Base-by-base conservation (phyloP, 2,797 vertebrate species). In the Muscicapa comitata region DNA sequence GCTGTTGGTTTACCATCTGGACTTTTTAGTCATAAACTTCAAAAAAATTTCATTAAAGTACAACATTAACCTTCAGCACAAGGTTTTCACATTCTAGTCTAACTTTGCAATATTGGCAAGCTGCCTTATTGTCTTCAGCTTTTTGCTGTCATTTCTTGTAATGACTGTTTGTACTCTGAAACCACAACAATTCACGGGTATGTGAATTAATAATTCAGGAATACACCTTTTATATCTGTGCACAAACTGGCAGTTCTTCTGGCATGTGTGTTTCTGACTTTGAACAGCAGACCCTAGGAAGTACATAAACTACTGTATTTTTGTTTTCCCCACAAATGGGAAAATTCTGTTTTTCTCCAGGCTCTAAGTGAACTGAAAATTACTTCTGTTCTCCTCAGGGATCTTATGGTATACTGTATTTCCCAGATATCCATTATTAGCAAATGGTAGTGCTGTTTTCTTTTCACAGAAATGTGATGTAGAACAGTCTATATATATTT, bases 51-150 rank as follows among this genome's bases (percentile, higher is more conserved):
- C 58, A 85, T 90, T 50, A 95, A 82, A 43, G n/a, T 15, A 6
- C 40, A 19, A 66, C 9, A 92, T 92, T 95, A 94, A 94, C 75
- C 88, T 95, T 96, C 90, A 95, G 75, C 59, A 91, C 74, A 82
- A 80, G 50, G 26, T 33, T 94, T 95, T 71, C 72, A 45, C 28
- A 53, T 72, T 82, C 47, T 7, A 75, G 9, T 38, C 28, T 89
- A 65, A 77, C 61, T 62, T 61, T 78, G 21, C 63, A 61, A 18
- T 88, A 84, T 11, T 85, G 72, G 17, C 55, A 85, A 92, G 6
- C 55, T 84, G 77, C 5, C 19, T 35, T 75, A 50, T 48, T 92
- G 85, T 67, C 16, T 86, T 57, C 50, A 65, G 31, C 42, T 42
- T 86, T 93, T 81, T 83, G 31, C 57, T 90, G 28, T 40, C 23